These are phyloP conservation scores for Monopis laevigella DNA, from an alignment of 2,888 invertebrate genomes.

Conservation along the genomic window DNA sequence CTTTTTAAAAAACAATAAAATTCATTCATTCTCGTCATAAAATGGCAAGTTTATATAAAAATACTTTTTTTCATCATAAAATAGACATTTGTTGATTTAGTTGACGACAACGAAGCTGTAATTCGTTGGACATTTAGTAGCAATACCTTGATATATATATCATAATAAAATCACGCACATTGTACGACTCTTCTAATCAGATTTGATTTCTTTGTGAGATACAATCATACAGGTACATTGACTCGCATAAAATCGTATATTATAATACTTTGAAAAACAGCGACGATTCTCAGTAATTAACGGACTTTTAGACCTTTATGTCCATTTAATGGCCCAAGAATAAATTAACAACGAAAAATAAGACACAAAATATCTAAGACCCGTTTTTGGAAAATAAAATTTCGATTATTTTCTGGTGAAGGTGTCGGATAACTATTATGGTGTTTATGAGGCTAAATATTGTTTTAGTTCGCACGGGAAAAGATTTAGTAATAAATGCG, in stretches of 20 bases:
- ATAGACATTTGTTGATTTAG: too few species aligned
- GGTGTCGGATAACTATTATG: not conserved
- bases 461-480: slow-evolving; percentile 20
- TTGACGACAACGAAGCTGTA: too few species aligned
- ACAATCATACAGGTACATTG: slow-evolving; percentile 24
- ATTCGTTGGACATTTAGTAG: too few species aligned
- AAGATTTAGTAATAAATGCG: slow-evolving; percentile 9
- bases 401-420: slow-evolving; percentile 1
- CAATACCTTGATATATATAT: too few species aligned
- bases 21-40: too few species aligned
- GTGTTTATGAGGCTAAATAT: not conserved
- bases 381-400: slow-evolving; percentile 4
- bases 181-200: too few species aligned
- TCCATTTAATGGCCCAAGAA: slow-evolving; percentile 1
- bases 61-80: too few species aligned
- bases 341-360: not conserved
- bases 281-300: slow-evolving; percentile 27
- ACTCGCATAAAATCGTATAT: slow-evolving; percentile 41
- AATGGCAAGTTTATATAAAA: too few species aligned
- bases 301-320: slow-evolving; percentile 4
- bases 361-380: not conserved
- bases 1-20: too few species aligned
- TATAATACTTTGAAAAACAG: slow-evolving; percentile 28
- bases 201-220: too few species aligned
- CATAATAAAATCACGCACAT: too few species aligned